phyloP scores from a whole-genome alignment of 2,888 invertebrate genomes.

The Caenorhabditis virilis region DNA sequence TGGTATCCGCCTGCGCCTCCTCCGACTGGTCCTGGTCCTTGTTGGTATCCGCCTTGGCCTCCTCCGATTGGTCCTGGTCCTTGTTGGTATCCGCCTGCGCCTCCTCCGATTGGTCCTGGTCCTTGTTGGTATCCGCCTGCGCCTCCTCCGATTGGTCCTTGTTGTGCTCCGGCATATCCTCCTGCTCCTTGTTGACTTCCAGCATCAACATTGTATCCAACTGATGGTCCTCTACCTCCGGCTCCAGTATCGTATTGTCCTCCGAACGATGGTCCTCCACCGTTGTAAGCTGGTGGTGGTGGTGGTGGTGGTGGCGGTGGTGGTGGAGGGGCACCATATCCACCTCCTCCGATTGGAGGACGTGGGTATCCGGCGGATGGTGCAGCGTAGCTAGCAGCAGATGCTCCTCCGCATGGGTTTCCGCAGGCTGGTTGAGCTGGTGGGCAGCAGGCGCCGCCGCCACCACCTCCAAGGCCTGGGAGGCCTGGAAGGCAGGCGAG shows the following conservation, averaged over 20 bases:
- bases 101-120: conserved; percentile 29
- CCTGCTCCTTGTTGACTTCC: conserved; percentile 20
- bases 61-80: conserved; percentile 30
- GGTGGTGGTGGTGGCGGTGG: background rate
- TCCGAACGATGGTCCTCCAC: background rate
- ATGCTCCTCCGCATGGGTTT: conserved; percentile 43
- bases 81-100: conserved; percentile 8
- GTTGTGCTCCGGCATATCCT: conserved; percentile 33
- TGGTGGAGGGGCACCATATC: conserved; percentile 5
- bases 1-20: conserved; percentile 33
- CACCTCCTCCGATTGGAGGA: conserved; percentile 12
- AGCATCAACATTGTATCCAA: background rate
- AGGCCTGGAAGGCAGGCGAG: conserved; percentile 43
- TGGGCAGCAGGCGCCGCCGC: conserved; percentile 41
- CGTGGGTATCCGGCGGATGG: conserved; percentile 17
- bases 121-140: conserved; percentile 33
- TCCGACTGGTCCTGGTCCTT: conserved; percentile 22
- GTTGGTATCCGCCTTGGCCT: conserved; percentile 32
- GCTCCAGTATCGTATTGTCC: too few relatives aligned
- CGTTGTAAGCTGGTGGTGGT: background rate
- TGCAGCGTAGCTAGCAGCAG: conserved; percentile 11
- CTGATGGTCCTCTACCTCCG: background rate
- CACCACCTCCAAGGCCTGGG: conserved; percentile 33
- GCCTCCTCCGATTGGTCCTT: conserved; percentile 25
- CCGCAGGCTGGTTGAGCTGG: conserved; percentile 35